Evolutionary conservation across 2,888 invertebrate species (phyloP).

Genomic region (Lasiommata megera): DNA sequence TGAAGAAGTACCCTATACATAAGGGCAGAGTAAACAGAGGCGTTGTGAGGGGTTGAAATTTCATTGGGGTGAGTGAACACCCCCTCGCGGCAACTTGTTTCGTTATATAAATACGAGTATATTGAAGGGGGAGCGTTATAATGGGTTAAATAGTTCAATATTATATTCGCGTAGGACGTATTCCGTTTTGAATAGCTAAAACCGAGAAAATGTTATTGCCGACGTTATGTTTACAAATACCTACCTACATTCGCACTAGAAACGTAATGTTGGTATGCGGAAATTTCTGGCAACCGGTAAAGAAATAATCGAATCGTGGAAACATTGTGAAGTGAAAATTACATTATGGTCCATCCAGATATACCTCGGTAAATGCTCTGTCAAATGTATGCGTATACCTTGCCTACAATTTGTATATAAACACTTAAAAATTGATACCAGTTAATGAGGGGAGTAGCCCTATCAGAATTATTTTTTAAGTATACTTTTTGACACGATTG

Average conservation of each 20-base stretch:
- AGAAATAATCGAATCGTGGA: slow-evolving; percentile 25
- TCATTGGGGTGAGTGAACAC: background rate
- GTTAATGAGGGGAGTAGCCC: no score
- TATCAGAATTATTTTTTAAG: no score
- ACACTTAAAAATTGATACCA: no score
- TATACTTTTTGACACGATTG: no score
- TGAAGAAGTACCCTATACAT: no score
- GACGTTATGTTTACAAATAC: slow-evolving; percentile 12
- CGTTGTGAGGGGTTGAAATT: no score
- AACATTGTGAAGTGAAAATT: slow-evolving; percentile 56
- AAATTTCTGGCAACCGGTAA: slow-evolving; percentile 39
- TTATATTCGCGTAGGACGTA: background rate
- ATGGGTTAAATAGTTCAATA: background rate
- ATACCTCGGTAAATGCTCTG: no score
- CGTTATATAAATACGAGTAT: background rate
- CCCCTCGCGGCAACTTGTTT: background rate
- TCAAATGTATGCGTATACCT: no score
- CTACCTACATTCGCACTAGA: slow-evolving; percentile 14
- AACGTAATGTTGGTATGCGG: slow-evolving; percentile 36
- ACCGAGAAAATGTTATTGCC: slow-evolving; percentile 9
- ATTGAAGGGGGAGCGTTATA: background rate
- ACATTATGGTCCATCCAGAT: background rate
- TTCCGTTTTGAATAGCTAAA: slow-evolving; percentile 6
- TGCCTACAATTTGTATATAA: no score
- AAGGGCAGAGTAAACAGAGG: no score